These are phyloP conservation scores for Brachyhypopomus occidentalis DNA, from an alignment of 2,113 vertebrate genomes.

Conservation along the genomic window DNA sequence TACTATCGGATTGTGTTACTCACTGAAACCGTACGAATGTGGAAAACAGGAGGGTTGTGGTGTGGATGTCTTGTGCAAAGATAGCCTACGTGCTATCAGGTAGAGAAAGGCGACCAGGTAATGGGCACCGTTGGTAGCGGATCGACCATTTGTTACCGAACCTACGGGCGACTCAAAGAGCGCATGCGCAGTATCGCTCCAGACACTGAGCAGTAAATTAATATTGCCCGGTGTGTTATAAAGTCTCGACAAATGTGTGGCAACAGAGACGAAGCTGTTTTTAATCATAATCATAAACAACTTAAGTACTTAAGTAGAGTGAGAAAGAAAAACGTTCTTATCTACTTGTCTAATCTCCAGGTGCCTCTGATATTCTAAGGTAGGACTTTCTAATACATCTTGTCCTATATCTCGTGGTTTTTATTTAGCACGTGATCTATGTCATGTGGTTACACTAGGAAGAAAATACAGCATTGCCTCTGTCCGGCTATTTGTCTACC, in stretches of 20 bases:
- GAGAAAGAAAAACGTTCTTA: conserved; percentile 1
- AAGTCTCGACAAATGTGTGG: conserved; percentile 25
- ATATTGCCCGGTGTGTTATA: conserved; percentile 28
- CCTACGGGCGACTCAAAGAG: conserved; percentile 5
- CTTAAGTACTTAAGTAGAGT: background rate
- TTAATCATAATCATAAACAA: background rate
- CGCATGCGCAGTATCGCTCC: conserved; percentile 55
- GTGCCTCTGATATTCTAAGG: conserved; percentile 58
- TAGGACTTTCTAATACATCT: conserved; percentile 54
- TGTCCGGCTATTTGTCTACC: background rate
- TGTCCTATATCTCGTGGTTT: conserved; percentile 1
- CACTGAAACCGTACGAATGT: background rate
- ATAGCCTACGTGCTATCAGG: background rate
- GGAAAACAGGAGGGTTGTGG: conserved; percentile 7
- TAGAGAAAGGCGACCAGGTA: no score
- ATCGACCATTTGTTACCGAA: background rate
- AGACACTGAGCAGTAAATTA: conserved; percentile 16
- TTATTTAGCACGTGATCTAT: conserved; percentile 2
- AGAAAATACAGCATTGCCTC: conserved; percentile 32
- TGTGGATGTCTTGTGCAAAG: conserved; percentile 3
- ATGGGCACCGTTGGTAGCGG: no score
- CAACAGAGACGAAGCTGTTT: background rate
- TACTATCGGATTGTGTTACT: background rate
- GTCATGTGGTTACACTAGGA: conserved; percentile 8
- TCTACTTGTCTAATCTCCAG: background rate